phyloP scores from a whole-genome alignment of 2,113 vertebrate genomes.

The Cariama cristata region DNA sequence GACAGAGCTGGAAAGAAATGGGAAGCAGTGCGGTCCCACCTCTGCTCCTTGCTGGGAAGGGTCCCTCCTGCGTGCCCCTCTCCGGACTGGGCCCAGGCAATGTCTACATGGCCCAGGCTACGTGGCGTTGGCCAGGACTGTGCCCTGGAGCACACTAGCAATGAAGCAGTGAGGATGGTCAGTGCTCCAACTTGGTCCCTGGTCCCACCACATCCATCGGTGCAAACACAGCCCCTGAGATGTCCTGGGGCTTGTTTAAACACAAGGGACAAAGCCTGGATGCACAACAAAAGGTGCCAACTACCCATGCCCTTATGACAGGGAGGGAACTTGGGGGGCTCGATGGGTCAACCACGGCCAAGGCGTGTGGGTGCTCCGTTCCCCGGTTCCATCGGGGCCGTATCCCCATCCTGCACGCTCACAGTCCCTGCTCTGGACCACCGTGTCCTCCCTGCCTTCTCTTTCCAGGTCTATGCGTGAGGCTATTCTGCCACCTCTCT shows the following conservation, averaged over 20 bases:
- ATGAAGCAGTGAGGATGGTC: neutral
- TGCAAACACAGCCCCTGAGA: neutral
- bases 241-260: neutral
- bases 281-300: neutral
- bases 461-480: neutral
- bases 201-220: neutral
- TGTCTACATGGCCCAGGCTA: neutral
- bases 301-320: too few species aligned
- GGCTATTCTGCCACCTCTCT: conserved; percentile 46
- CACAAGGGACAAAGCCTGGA: neutral
- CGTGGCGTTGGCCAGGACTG: neutral
- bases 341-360: fast-evolving
- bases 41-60: neutral
- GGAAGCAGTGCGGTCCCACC: neutral
- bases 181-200: neutral
- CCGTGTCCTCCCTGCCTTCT: neutral
- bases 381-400: neutral
- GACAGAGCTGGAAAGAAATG: neutral
- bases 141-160: neutral
- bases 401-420: neutral
- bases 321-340: neutral
- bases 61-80: neutral
- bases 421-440: neutral
- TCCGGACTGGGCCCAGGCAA: neutral
- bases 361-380: fast-evolving